phyloP scores from a whole-genome alignment of 2,797 vertebrate species.

The Uromys caudimaculatus region DNA sequence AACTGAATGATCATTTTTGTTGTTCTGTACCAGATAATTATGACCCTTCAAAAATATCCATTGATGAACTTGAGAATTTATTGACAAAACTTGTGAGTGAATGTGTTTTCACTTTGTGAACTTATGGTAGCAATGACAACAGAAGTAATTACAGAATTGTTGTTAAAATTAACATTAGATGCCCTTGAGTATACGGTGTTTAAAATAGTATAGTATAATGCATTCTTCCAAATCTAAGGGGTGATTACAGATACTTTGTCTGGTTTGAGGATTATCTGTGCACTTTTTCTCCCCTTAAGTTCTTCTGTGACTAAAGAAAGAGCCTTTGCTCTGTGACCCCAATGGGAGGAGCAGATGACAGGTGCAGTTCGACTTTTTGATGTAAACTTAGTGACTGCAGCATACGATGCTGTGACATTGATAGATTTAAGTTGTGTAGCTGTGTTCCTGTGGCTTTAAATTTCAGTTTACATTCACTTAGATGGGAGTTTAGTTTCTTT shows the following conservation, averaged over 20 bases:
- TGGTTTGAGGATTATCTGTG: constrained; percentile 35
- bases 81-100: neutral
- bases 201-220: neutral
- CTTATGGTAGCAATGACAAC: neutral
- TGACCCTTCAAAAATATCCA: constrained; percentile 15
- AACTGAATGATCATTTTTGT: constrained; percentile 30
- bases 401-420: neutral
- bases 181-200: neutral
- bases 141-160: constrained; percentile 24
- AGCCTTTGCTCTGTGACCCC: neutral
- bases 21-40: neutral
- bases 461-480: constrained; percentile 43
- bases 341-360: neutral
- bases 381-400: neutral
- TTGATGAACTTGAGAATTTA: constrained; percentile 48
- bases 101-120: constrained; percentile 35
- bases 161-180: constrained; percentile 36
- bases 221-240: constrained; percentile 25
- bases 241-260: neutral
- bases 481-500: neutral
- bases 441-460: constrained; percentile 15
- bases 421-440: neutral
- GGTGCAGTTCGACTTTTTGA: neutral
- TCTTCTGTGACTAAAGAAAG: constrained; percentile 24
- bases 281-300: neutral